These are phyloP conservation scores for Morelia viridis DNA, from an alignment of 2,797 vertebrate genomes.

Conservation along the genomic window DNA sequence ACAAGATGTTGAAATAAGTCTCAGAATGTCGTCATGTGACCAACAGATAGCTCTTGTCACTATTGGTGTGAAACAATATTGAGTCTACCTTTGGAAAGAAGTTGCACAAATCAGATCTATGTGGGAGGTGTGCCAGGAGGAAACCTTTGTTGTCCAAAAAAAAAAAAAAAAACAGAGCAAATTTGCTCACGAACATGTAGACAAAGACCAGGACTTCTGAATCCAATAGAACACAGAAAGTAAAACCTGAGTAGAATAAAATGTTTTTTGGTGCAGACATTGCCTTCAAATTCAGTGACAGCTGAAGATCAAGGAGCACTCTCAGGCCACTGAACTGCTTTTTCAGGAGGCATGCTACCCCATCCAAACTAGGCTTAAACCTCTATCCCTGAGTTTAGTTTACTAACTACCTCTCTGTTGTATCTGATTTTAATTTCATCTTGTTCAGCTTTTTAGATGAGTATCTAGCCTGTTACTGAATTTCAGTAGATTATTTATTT, in stretches of 20 bases:
- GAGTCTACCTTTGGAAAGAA: not conserved
- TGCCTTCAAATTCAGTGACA: not conserved
- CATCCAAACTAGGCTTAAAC: not conserved
- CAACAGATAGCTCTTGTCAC: not conserved
- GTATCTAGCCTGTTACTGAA: not conserved
- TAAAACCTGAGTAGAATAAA: not conserved
- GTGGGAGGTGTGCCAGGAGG: too few species aligned
- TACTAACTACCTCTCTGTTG: not conserved
- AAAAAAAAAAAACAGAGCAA: too few species aligned
- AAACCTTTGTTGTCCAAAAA: too few species aligned
- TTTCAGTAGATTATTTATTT: not conserved
- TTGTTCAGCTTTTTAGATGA: not conserved
- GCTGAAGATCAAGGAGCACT: not conserved
- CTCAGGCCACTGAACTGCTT: not conserved
- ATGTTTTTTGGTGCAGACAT: too few species aligned
- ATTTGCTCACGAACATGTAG: too few species aligned
- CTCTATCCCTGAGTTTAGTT: not conserved
- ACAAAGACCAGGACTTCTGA: too few species aligned
- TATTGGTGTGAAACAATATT: not conserved
- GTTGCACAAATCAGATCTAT: not conserved
- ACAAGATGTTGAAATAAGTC: not conserved
- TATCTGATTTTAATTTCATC: not conserved
- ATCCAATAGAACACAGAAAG: not conserved
- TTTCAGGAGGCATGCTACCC: not conserved
- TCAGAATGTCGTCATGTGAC: not conserved